phyloP scores from a whole-genome alignment of 2,888 invertebrate species.

The Lordiphosa andalusiaca region DNA sequence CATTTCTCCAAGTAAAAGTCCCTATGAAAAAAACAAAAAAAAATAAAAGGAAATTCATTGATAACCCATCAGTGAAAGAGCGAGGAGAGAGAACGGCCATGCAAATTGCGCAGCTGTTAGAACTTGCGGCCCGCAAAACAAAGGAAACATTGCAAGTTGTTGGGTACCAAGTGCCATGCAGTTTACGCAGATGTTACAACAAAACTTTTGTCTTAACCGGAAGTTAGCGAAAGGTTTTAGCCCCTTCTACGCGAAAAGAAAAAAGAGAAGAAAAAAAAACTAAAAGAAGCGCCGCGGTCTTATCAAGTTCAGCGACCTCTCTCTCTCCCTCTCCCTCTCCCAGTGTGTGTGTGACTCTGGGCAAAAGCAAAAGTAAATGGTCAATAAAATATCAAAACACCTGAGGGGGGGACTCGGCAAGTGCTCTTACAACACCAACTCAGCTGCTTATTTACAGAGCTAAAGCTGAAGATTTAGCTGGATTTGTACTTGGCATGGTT shows the following conservation, averaged over 20 bases:
- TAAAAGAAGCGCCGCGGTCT: neutral
- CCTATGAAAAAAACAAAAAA: slow-evolving; percentile 51
- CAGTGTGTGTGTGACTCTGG: neutral
- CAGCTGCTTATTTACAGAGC: too few species aligned
- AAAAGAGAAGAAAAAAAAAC: slow-evolving; percentile 2
- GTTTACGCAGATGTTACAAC: slow-evolving; percentile 68
- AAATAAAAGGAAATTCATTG: slow-evolving; percentile 64
- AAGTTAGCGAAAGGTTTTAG: slow-evolving; percentile 70
- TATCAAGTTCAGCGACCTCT: slow-evolving; percentile 28
- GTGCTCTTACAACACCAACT: too few species aligned
- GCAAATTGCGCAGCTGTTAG: slow-evolving; percentile 42
- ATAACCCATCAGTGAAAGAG: slow-evolving; percentile 61
- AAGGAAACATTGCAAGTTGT: slow-evolving; percentile 29
- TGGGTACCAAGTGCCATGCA: neutral
- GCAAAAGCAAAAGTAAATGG: slow-evolving; percentile 41
- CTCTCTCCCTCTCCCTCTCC: neutral
- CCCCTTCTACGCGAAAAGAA: slow-evolving; percentile 25
- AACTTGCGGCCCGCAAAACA: slow-evolving; percentile 12
- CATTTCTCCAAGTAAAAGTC: slow-evolving; percentile 60
- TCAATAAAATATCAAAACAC: slow-evolving; percentile 12
- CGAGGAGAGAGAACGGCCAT: slow-evolving; percentile 20
- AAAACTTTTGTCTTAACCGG: slow-evolving; percentile 37
- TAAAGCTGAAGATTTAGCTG: too few species aligned
- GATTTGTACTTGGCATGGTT: too few species aligned
- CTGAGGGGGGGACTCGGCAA: slow-evolving; percentile 6